A percentile compares a stretch with the other conserved stretches of the same genome.
Evolutionary conservation across 1,140 invertebrate species (phyloP).

Genomic region (Campoletis sonorensis): DNA sequence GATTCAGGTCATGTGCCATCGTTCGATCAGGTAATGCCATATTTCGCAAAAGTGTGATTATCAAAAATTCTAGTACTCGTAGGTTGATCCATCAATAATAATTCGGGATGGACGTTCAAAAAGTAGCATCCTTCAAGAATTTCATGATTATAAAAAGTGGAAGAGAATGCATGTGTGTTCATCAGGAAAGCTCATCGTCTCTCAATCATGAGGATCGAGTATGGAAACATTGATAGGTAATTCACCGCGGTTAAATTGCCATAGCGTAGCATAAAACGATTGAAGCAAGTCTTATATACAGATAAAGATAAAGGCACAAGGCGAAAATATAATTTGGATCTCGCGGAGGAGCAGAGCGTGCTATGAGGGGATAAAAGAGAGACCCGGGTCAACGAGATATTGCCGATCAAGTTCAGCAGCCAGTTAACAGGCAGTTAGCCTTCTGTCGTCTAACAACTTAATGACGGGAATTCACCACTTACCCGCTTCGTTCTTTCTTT

Average conservation of each 20-base stretch:
- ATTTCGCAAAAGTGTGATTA: slow-evolving; percentile 85
- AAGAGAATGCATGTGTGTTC: slow-evolving; percentile 16
- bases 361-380: slow-evolving; percentile 54
- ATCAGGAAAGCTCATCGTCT: slow-evolving; percentile 9
- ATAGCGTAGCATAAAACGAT: slow-evolving; percentile 26
- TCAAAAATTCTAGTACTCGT: slow-evolving; percentile 82
- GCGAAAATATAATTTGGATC: slow-evolving; percentile 23
- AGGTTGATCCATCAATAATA: slow-evolving; percentile 75
- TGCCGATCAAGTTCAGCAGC: slow-evolving; percentile 70
- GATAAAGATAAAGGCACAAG: slow-evolving; percentile 44
- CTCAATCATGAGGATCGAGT: slow-evolving; percentile 13
- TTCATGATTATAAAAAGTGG: too few relatives aligned
- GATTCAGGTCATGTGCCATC: slow-evolving; percentile 75
- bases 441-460: slow-evolving; percentile 70
- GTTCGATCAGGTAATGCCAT: slow-evolving; percentile 67
- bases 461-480: slow-evolving; percentile 72
- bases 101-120: neutral
- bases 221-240: slow-evolving; percentile 25
- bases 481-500: slow-evolving; percentile 24
- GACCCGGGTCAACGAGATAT: slow-evolving; percentile 49
- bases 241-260: slow-evolving; percentile 36
- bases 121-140: neutral
- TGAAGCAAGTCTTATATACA: slow-evolving; percentile 40
- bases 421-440: slow-evolving; percentile 65
- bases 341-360: slow-evolving; percentile 37